A percentile compares a stretch with the other conserved stretches of the same genome.
phyloP scores from a whole-genome alignment of 1,140 invertebrate genomes.

The Drosophila erecta region DNA sequence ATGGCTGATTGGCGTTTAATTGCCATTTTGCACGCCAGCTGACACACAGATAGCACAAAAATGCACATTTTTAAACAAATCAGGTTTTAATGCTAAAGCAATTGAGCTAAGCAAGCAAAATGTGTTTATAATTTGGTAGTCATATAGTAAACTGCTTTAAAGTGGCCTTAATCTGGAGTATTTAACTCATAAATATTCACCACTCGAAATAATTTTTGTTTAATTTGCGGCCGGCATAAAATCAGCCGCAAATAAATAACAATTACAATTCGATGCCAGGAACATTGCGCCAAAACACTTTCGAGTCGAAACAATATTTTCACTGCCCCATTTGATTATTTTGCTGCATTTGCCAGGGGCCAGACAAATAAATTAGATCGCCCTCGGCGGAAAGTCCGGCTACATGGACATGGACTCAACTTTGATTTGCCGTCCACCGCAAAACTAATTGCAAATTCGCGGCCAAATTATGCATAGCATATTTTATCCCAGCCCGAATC shows the following conservation, averaged over 20 bases:
- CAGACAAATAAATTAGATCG: conserved; percentile 77
- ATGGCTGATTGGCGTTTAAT: conserved; percentile 79
- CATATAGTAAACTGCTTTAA: not conserved
- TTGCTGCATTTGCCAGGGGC: conserved; percentile 53
- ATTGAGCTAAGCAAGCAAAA: conserved; percentile 9
- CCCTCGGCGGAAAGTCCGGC: conserved; percentile 20
- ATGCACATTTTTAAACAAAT: conserved; percentile 10
- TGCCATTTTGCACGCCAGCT: conserved; percentile 57
- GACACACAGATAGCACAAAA: conserved; percentile 23
- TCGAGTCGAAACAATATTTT: conserved; percentile 58
- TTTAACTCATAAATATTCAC: not conserved
- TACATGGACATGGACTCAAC: conserved; percentile 40
- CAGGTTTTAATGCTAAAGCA: conserved; percentile 12
- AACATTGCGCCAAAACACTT: conserved; percentile 52
- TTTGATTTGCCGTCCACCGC: conserved; percentile 61
- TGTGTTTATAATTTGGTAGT: conserved; percentile 1
- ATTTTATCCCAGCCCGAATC: conserved; percentile 23
- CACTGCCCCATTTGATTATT: conserved; percentile 12
- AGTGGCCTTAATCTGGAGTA: not conserved
- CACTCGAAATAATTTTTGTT: conserved; percentile 21
- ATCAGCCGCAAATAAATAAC: conserved; percentile 81
- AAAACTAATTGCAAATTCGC: conserved; percentile 42
- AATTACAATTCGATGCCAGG: conserved; percentile 62
- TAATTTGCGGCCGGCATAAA: conserved; percentile 48
- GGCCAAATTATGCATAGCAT: conserved; percentile 63